Base-by-base conservation (phyloP, 2,888 invertebrate genomes). In the Geotrupes spiniger region DNA sequence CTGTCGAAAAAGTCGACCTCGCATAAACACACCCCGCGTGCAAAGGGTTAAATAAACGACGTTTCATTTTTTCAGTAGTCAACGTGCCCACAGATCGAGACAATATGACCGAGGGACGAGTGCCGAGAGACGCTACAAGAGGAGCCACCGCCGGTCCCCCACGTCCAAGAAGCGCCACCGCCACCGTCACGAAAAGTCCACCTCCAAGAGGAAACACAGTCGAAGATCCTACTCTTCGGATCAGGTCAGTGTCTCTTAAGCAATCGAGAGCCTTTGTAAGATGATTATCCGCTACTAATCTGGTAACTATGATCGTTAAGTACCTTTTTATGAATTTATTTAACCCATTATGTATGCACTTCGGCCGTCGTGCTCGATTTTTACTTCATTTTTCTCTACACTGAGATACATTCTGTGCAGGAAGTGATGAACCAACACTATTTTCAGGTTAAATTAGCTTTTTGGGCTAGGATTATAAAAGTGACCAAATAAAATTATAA, bases 101-200 rank as follows among this genome's bases (percentile, higher is more conserved):
- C 78, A 79, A 54, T 80, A 80, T 68, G 89, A 81, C 78, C 83
- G 81, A 74, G 89, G 85, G 72, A 88, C 81, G 69, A 89, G 78
- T 76, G 87, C 80, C 74, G 89, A 84, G 79, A 75, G 89, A 66
- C 85, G 91, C 59, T 91, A 89, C 73, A 92, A 91, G 74, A 83
- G 91, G 62, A 89, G 89, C 66, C 84, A 88, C 72, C 84, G 89
- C 60, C 83, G 90, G 71, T 89, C 90, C 59, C 89, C 89, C 56
- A 85, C 86, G 53, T 85, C 84, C 62, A 85, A 86, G 66, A 85
- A 85, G 68, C 81, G 87, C 60, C 83, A 87, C 65, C 81, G 83
- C 65, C 85, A 87, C 71, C 77, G 79, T 50, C 78, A 80, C 64
- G 77, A 79, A 58, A 74, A 76, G 62, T 78, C 69, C 36, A 49